These are phyloP conservation scores for Drosophila micromelanica DNA, from an alignment of 1,140 invertebrate genomes.

Conservation along the genomic window DNA sequence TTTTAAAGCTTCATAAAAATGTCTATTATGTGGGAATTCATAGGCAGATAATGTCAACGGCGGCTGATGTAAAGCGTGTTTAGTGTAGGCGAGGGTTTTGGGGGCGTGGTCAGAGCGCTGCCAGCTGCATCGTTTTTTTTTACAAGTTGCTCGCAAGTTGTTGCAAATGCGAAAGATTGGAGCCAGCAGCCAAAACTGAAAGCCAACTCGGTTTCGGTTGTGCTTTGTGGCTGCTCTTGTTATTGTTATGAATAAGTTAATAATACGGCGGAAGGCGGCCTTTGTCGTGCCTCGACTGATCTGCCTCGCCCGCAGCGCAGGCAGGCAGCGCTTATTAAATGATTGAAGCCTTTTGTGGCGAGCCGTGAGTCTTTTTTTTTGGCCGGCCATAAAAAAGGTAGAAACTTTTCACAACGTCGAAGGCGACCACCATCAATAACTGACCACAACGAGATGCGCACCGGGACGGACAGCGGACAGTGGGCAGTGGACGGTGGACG, in stretches of 20 bases:
- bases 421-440: conserved; percentile 78
- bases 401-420: conserved; percentile 54
- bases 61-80: background rate
- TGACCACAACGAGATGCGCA: conserved; percentile 51
- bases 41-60: conserved; percentile 3
- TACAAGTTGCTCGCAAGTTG: background rate
- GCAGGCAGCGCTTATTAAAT: conserved; percentile 75
- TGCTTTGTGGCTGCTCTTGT: conserved; percentile 20
- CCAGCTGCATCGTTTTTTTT: background rate
- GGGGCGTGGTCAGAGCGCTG: background rate
- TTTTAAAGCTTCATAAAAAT: background rate
- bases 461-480: background rate
- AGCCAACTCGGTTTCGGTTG: background rate
- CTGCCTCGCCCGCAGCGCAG: conserved; percentile 14
- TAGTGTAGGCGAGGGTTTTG: background rate
- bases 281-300: conserved; percentile 71
- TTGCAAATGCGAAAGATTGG: background rate
- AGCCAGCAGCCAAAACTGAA: background rate
- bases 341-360: conserved; percentile 63
- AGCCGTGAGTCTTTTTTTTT: conserved; percentile 41
- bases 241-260: conserved; percentile 84
- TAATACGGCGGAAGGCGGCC: conserved; percentile 83
- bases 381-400: conserved; percentile 66
- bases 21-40: background rate
- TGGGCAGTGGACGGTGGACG: conserved; percentile 6